A percentile compares a stretch with the other conserved stretches of the same genome.
phyloP scores from a whole-genome alignment of 2,797 vertebrate genomes.

The Channallabes apus region DNA sequence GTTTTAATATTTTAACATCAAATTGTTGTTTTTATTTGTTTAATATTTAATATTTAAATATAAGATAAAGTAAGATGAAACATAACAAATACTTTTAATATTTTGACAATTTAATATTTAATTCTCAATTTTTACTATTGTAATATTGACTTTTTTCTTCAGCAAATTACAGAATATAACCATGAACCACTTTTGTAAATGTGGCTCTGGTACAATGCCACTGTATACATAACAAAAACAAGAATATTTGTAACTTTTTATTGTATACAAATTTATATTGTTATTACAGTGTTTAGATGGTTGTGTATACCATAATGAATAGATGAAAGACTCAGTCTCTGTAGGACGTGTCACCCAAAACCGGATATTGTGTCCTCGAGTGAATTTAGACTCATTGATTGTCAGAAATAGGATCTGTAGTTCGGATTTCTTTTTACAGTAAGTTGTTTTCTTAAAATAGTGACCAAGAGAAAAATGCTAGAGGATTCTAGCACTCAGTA shows the following conservation, averaged over 20 bases:
- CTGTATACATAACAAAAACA: not conserved
- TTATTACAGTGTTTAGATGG: not conserved
- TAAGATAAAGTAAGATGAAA: not conserved
- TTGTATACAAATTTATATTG: not conserved
- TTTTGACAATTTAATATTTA: not conserved
- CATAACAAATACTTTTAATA: not conserved
- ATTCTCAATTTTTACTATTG: not conserved
- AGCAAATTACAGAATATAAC: not conserved
- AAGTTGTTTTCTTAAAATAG: not conserved
- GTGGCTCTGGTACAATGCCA: not conserved
- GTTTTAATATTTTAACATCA: not conserved
- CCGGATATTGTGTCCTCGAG: not conserved
- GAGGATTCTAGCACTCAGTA: not conserved
- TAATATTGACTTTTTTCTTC: not conserved
- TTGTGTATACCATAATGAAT: not conserved
- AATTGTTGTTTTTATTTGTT: not conserved
- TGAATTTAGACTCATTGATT: not conserved
- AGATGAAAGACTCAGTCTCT: not conserved
- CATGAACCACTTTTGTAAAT: not conserved
- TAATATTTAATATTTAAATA: not conserved
- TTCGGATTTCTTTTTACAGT: constrained; percentile 1
- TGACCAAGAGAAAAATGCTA: not conserved
- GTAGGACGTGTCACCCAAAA: not conserved
- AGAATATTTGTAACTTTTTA: no score
- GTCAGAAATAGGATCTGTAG: not conserved